These are phyloP conservation scores for Hypercompe scribonia DNA, from an alignment of 2,888 invertebrate genomes.

Conservation along the genomic window DNA sequence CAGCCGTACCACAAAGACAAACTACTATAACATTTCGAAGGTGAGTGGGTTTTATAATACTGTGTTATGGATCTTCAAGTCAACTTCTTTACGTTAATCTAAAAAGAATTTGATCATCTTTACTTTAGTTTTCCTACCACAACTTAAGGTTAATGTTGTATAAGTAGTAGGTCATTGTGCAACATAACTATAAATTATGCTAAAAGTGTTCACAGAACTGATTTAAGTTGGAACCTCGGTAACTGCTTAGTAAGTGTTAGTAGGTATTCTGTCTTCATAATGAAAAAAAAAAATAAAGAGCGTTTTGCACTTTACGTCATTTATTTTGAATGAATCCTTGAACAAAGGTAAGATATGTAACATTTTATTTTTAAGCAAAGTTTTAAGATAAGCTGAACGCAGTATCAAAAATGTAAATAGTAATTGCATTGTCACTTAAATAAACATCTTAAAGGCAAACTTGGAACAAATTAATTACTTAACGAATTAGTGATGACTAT, in stretches of 20 bases:
- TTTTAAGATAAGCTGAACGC: not conserved
- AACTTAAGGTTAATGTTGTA: not conserved
- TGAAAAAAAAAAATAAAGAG: not conserved
- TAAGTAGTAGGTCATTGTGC: not conserved
- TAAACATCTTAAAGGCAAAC: no score
- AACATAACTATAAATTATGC: not conserved
- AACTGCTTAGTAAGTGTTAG: not conserved
- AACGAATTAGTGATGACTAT: no score
- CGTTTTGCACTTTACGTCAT: not conserved
- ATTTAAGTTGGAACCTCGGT: not conserved
- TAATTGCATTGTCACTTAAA: no score
- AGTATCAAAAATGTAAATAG: no score
- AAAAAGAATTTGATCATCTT: not conserved
- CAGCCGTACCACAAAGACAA: conserved; percentile 90
- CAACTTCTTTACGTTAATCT: not conserved
- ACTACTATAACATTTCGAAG: conserved; percentile 88
- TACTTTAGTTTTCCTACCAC: no score
- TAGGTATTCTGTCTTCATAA: not conserved
- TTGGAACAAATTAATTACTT: no score
- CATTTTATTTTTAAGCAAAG: not conserved
- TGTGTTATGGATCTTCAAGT: not conserved
- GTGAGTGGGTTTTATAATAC: conserved; percentile 60
- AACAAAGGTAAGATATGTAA: not conserved
- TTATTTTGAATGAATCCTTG: not conserved
- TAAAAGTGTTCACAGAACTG: not conserved